A percentile compares a stretch with the other conserved stretches of the same genome.
These are phyloP conservation scores for Xiphorhynchus erythropygius DNA, from an alignment of 2,797 vertebrate species.

Conservation along the genomic window DNA sequence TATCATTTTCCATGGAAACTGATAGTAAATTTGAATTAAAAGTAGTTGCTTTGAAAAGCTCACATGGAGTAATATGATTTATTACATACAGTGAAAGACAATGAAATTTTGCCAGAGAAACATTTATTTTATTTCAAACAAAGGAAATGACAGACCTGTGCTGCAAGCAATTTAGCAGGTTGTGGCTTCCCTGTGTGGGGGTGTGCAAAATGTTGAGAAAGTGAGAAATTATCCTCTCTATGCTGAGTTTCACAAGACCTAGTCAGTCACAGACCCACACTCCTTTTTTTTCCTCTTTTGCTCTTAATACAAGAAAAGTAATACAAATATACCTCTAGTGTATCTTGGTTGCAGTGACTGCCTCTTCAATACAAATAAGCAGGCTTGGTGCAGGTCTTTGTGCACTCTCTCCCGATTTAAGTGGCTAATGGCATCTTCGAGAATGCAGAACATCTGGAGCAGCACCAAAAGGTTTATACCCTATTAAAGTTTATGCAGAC, in stretches of 20 bases:
- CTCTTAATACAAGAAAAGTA: background rate
- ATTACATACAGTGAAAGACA: conserved; percentile 3
- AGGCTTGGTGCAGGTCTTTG: background rate
- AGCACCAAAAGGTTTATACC: background rate
- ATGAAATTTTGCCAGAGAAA: background rate
- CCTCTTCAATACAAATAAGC: background rate
- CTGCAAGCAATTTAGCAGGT: background rate
- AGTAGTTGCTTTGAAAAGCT: conserved; percentile 6
- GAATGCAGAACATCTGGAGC: background rate
- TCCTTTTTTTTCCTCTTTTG: background rate
- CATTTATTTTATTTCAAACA: background rate
- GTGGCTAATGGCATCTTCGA: background rate
- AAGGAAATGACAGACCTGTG: background rate
- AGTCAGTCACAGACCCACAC: background rate
- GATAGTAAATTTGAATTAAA: conserved; percentile 32
- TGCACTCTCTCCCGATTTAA: background rate
- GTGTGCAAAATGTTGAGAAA: background rate
- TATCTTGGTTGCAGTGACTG: background rate
- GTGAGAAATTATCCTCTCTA: background rate
- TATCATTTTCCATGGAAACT: conserved; percentile 59
- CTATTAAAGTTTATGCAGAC: background rate
- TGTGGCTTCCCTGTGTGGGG: background rate
- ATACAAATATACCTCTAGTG: background rate
- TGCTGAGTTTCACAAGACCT: background rate
- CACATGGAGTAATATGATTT: conserved; percentile 25